Base-by-base conservation (phyloP, 2,113 vertebrate genomes). In the Hipposideros armiger region DNA sequence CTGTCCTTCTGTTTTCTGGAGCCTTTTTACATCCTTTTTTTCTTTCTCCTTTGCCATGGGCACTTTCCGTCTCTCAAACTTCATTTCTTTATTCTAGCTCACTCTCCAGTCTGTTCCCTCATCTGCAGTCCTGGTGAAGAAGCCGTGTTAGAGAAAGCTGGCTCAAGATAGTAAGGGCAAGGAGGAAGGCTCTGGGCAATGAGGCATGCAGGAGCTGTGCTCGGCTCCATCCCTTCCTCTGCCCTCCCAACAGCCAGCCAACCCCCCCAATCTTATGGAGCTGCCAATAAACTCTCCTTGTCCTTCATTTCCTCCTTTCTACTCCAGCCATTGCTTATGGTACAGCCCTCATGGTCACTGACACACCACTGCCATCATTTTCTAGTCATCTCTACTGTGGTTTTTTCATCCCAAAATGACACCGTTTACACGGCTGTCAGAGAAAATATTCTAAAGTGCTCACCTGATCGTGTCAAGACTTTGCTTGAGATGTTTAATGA, bases 111-210 rank as follows among this genome's bases (percentile, higher is more conserved):
- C 5, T 90, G 6, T n/a, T n/a, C 47, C 85, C 66, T 50, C 36
- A 47, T 77, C 69, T 58, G 32, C 24, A 87, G 50, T 32, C 14
- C 77, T 50, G 2, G 30, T 72, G 73, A n/a, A 62, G 66, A 95
- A 64, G 15, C 6, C 16, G 10, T 5, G 10, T 32, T 45, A 60
- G 40, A 78, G 58, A 24, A 36, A n/a, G 15, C 5, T 66, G 7
- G 11, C 97, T 97, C 98, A 0, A 97, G 15, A 5, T n/a, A 81
- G 2, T 20, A 26, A 36, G 8, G 6, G 4, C 13, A 91, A 52
- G 52, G 45, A 87, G 14, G 6, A 50, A 19, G 3, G 42, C 22
- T 11, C n/a, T 17, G 26, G 69, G 17, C 36, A 28, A 22, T 20
- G 47, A 47, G 36, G 24, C 32, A 32, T 14, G 19, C 26, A 7